Percentiles rank a stretch among this genome's conserved stretches.
Conservation (phyloP, 2,113 vertebrate species). For the Oncorhynchus mykiss region DNA sequence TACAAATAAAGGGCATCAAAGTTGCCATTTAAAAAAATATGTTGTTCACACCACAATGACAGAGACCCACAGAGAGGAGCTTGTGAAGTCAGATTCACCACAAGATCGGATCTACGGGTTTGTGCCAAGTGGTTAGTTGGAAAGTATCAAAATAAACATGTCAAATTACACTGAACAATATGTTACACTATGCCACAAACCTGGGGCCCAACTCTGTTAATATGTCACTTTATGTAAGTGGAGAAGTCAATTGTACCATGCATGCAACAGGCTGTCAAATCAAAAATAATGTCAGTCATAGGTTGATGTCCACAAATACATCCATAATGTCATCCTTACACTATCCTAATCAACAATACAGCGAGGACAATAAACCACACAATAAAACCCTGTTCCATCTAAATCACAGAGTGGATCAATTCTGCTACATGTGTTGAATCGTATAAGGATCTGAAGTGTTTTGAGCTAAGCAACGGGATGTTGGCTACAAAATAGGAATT, state of each 20-base stretch:
- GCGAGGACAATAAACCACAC: neutral
- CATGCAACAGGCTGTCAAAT: neutral
- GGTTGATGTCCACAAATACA: neutral
- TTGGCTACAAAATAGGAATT: too few relatives aligned
- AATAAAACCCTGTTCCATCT: too few relatives aligned
- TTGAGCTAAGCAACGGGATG: neutral
- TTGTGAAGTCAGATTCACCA: constrained; percentile 92
- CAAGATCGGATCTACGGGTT: constrained; percentile 99
- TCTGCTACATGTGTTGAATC: neutral
- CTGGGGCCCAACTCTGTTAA: neutral
- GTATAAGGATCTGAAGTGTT: neutral
- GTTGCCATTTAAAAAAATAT: constrained; percentile 3
- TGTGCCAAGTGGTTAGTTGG: constrained; percentile 85
- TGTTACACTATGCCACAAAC: neutral
- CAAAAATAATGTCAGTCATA: neutral
- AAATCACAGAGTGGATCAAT: neutral
- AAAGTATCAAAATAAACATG: constrained; percentile 60
- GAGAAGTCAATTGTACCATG: neutral
- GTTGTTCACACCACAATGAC: constrained; percentile 86
- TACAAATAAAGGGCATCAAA: neutral
- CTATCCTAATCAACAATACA: neutral
- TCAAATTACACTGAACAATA: neutral
- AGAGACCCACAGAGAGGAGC: constrained; percentile 99
- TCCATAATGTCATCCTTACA: neutral
- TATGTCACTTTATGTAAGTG: neutral